Percentiles rank a stretch among this genome's conserved stretches.
Conservation (phyloP, 2,888 invertebrate genomes). For the Mesopsocus fuscifrons region DNA sequence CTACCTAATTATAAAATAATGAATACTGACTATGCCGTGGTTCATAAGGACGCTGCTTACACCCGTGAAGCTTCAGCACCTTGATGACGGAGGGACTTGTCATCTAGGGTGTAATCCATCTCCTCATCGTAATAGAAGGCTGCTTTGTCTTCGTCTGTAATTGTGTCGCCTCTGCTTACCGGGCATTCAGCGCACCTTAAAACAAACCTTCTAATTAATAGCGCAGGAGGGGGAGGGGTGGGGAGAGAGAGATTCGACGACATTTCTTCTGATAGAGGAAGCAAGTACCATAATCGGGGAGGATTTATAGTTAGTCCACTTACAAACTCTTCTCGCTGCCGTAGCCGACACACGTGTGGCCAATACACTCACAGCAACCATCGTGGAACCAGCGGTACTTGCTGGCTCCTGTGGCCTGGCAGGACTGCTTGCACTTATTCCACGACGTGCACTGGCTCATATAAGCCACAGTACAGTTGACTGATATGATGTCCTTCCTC, state of each 20-base stretch:
- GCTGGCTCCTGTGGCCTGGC: slow-evolving; percentile 64
- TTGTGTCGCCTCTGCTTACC: slow-evolving; percentile 28
- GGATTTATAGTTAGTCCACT: slow-evolving; percentile 10
- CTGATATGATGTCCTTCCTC: slow-evolving; percentile 28
- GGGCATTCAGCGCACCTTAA: slow-evolving; percentile 42
- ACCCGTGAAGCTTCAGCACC: too few relatives aligned
- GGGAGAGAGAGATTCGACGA: not conserved
- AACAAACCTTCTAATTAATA: slow-evolving; percentile 7
- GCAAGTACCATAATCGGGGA: too few relatives aligned
- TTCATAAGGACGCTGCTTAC: too few relatives aligned
- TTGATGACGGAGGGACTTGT: too few relatives aligned
- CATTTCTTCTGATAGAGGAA: not conserved
- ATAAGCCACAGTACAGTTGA: slow-evolving; percentile 84
- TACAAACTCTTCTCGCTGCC: slow-evolving; percentile 73
- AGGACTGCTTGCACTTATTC: slow-evolving; percentile 68
- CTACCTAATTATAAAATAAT: too few relatives aligned
- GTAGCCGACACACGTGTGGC: slow-evolving; percentile 71
- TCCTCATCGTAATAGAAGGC: slow-evolving; percentile 38
- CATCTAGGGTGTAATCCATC: slow-evolving; percentile 39
- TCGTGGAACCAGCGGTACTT: slow-evolving; percentile 87
- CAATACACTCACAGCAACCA: slow-evolving; percentile 87
- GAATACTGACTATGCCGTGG: too few relatives aligned
- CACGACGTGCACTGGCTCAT: slow-evolving; percentile 77
- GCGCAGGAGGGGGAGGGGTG: not conserved
- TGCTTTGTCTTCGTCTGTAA: slow-evolving; percentile 26